These are phyloP conservation scores for Onychostruthus taczanowskii DNA, from an alignment of 2,113 vertebrate genomes.

Conservation along the genomic window DNA sequence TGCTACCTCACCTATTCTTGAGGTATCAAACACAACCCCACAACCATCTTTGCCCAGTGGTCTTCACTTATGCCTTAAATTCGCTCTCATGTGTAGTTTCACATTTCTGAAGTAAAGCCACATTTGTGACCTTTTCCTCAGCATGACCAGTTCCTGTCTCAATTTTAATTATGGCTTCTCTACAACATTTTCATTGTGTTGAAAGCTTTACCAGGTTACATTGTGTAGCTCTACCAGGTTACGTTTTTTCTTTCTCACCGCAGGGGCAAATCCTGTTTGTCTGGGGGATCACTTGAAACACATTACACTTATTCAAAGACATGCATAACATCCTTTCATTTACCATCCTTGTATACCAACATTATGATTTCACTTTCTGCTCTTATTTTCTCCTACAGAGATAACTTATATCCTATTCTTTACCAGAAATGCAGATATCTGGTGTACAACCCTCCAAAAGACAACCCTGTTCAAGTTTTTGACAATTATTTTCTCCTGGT, in stretches of 20 bases:
- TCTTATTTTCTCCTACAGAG: neutral
- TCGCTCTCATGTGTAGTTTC: fast-evolving
- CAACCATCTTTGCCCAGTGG: fast-evolving
- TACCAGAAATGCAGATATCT: neutral
- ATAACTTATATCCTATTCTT: neutral
- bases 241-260: neutral
- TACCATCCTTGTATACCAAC: neutral
- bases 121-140: neutral
- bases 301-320: neutral
- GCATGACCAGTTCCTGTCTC: neutral
- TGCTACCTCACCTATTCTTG: neutral
- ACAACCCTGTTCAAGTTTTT: neutral
- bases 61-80: neutral
- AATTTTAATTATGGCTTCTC: neutral
- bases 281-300: neutral
- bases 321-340: neutral
- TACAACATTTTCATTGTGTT: neutral
- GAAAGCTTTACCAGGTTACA: neutral
- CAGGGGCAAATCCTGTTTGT: neutral
- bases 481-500: neutral
- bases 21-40: neutral
- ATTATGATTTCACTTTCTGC: neutral
- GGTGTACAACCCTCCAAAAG: neutral
- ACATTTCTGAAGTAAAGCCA: neutral
- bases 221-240: neutral